Conservation (phyloP, 2,888 invertebrate species). For the Maniola hyperantus region DNA sequence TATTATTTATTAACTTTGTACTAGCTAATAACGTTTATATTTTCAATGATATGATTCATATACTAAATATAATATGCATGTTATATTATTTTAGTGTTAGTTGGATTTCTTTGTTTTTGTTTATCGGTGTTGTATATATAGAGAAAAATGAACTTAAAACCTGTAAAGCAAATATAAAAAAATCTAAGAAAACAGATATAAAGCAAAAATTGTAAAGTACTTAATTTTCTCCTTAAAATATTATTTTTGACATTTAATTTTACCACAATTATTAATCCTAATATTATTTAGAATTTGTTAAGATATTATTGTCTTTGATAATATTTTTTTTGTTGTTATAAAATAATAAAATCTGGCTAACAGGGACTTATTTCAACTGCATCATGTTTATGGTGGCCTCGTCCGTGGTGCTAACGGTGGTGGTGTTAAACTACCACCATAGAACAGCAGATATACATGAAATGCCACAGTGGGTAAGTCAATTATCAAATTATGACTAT, state of each 20-base stretch:
- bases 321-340: background rate
- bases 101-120: background rate
- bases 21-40: background rate
- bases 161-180: background rate
- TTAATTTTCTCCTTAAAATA: slow-evolving; percentile 37
- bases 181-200: background rate
- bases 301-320: background rate
- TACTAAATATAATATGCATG: slow-evolving; percentile 1
- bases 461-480: slow-evolving; percentile 95
- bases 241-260: slow-evolving; percentile 8
- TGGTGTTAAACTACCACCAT: slow-evolving; percentile 98
- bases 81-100: background rate
- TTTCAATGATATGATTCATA: background rate
- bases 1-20: background rate
- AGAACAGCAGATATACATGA: slow-evolving; percentile 97
- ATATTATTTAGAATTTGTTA: slow-evolving; percentile 4
- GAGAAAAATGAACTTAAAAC: too few relatives aligned
- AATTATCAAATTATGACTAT: background rate
- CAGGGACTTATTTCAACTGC: slow-evolving; percentile 99
- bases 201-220: slow-evolving; percentile 23
- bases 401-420: slow-evolving; percentile 97
- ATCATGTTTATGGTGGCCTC: slow-evolving; percentile 99
- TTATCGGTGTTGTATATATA: background rate
- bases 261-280: background rate
- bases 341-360: slow-evolving; percentile 51